Percentiles rank a stretch among this genome's conserved stretches.
Evolutionary conservation across 2,888 invertebrate genomes (phyloP).

Genomic region (Mythimna loreyi): DNA sequence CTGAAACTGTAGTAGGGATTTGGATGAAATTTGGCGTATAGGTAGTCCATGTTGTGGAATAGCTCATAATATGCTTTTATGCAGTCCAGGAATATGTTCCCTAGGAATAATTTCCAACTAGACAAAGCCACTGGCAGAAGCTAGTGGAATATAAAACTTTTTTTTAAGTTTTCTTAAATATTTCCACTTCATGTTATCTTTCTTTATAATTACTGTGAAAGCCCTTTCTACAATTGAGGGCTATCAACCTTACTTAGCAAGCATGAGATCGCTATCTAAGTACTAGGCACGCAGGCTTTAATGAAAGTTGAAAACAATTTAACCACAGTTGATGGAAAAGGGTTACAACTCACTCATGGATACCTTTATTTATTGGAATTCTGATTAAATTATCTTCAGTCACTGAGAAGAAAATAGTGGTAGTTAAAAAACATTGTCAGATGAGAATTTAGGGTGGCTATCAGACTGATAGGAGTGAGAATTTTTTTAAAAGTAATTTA

Average conservation of each 20-base stretch:
- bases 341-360: constrained; percentile 36
- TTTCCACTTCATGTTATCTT: constrained; percentile 1
- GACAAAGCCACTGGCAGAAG: neutral
- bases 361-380: constrained; percentile 33
- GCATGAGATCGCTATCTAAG: constrained; percentile 55
- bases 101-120: neutral
- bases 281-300: constrained; percentile 60
- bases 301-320: constrained; percentile 58
- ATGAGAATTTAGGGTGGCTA: too few species aligned
- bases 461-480: too few species aligned
- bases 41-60: too few species aligned
- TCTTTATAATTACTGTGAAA: constrained; percentile 8
- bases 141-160: neutral
- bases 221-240: constrained; percentile 22
- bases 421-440: neutral
- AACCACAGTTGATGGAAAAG: constrained; percentile 36
- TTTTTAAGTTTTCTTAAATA: neutral
- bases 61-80: too few species aligned
- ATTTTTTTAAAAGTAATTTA: too few species aligned
- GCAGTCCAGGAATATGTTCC: too few species aligned
- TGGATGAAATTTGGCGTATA: neutral
- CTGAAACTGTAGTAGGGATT: neutral
- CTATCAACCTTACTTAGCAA: constrained; percentile 29
- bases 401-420: neutral
- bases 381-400: constrained; percentile 31